Evolutionary conservation across 2,888 invertebrate species (phyloP).

Genomic region (Dicyrtoma fusca): DNA sequence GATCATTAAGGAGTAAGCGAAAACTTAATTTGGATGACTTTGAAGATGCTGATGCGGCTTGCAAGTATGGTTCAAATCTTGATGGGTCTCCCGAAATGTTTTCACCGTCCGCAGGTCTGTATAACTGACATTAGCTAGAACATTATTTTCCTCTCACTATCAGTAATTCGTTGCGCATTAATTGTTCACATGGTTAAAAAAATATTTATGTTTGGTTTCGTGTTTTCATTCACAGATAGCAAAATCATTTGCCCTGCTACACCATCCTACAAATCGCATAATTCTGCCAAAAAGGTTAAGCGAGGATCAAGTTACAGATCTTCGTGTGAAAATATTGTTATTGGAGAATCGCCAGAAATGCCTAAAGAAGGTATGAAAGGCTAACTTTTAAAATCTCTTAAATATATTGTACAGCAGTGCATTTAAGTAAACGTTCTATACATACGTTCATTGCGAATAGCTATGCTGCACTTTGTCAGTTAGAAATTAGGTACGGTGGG

Average conservation of each 20-base stretch:
- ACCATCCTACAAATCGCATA: conserved; percentile 19
- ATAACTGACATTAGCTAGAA: too few relatives aligned
- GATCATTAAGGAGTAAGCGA: conserved; percentile 23
- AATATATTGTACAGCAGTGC: too few relatives aligned
- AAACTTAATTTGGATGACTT: conserved; percentile 20
- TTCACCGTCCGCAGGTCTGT: conserved; percentile 21
- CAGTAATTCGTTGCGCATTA: too few relatives aligned
- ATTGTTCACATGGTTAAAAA: too few relatives aligned
- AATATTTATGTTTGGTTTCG: too few relatives aligned
- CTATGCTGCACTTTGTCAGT: too few relatives aligned
- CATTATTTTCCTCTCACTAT: too few relatives aligned
- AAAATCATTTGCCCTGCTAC: conserved; percentile 28
- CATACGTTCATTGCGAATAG: too few relatives aligned
- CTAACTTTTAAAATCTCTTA: too few relatives aligned
- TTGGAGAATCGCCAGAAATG: conserved; percentile 25
- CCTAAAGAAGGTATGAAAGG: conserved; percentile 23
- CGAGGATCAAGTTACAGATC: conserved; percentile 11
- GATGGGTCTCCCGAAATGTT: conserved; percentile 31
- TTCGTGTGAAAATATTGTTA: conserved; percentile 15
- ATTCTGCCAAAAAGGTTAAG: conserved; percentile 15
- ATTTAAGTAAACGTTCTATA: too few relatives aligned
- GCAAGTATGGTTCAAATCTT: background rate
- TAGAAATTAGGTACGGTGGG: too few relatives aligned
- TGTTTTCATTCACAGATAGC: too few relatives aligned
- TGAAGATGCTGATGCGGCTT: conserved; percentile 8